These are phyloP conservation scores for Drosophila algonquin DNA, from an alignment of 2,888 invertebrate species.

Conservation along the genomic window DNA sequence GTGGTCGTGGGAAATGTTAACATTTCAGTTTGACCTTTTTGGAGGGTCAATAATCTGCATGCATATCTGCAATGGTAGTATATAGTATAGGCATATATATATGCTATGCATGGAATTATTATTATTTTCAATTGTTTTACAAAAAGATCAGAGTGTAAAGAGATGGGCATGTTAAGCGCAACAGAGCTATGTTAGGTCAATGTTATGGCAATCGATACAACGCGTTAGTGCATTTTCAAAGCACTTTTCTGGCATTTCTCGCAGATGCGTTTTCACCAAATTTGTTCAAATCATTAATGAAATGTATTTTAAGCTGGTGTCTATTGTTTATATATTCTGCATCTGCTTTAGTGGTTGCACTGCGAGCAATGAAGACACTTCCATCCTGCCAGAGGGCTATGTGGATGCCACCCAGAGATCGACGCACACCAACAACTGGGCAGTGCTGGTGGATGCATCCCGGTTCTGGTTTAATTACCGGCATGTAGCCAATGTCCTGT, in stretches of 20 bases:
- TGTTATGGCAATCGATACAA: slow-evolving; percentile 9
- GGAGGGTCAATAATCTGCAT: not conserved
- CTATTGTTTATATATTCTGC: slow-evolving; percentile 4
- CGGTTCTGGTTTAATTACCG: slow-evolving; percentile 99
- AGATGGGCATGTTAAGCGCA: slow-evolving; percentile 4
- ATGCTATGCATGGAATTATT: not conserved
- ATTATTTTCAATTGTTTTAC: not conserved
- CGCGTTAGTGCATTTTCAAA: slow-evolving; percentile 8
- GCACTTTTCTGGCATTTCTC: slow-evolving; percentile 1
- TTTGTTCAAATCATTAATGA: slow-evolving; percentile 12
- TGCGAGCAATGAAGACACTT: slow-evolving; percentile 36
- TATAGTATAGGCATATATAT: not conserved
- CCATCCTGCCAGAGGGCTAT: slow-evolving; percentile 77
- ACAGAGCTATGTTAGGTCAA: not conserved
- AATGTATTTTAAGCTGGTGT: slow-evolving; percentile 5
- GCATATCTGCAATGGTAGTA: not conserved
- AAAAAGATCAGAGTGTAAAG: not conserved
- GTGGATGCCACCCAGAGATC: slow-evolving; percentile 80
- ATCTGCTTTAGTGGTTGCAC: not conserved
- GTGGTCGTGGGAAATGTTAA: slow-evolving; percentile 7
- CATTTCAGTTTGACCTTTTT: not conserved
- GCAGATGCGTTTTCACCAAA: slow-evolving; percentile 4
- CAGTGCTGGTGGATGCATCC: slow-evolving; percentile 98
- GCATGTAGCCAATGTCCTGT: slow-evolving; percentile 99
- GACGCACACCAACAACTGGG: slow-evolving; percentile 99